Base-by-base conservation (phyloP, 2,888 invertebrate species). In the Latrodectus elegans region DNA sequence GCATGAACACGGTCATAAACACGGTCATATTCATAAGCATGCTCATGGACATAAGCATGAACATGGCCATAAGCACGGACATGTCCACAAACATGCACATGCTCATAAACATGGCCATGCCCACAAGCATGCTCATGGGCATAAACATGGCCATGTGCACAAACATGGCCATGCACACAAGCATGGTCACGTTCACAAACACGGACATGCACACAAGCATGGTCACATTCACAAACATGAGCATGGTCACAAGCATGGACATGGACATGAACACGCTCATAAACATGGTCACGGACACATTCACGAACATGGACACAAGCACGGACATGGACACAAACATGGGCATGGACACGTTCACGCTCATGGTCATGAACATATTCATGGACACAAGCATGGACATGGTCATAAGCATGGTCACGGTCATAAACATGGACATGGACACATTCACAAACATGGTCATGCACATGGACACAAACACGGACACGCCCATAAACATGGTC, bases 41-140 rank as follows among this genome's bases (percentile, higher is more conserved):
- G 65, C 26, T 15, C 85, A 85, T 75, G 85, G 73, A 3, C 85
- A 85, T 51, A 80, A 85, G 17, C 85, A 85, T 70, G 22, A 4
- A 2, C 85, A 80, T 74, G 80, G 80, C n/a, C 74, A 85, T 17
- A 85, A 79, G 26, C 79, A 85, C 49, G 85, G 70, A 0, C 79
- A 85, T n/a, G n/a, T 49, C 15, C 79, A 79, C 70, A 79, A 85
- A 52, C 85, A 85, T 52, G 38, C 14, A 10, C 80, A 80, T 70
- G 85, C 60, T 38, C 85, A 85, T 49, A 80, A 85, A n/a, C 85
- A 85, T 75, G 74, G 51, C 8, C 85, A 80, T 60, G 85, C 22
- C 55, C 74, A 85, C 65, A 85, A 79, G 17, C 79, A 85, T 22
- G 80, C 55, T 1, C 79, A 85, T n/a, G 75, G 67, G 51, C 79